A percentile compares a stretch with the other conserved stretches of the same genome.
phyloP scores from a whole-genome alignment of 2,113 vertebrate species.

The human (Homo sapiens) region DNA sequence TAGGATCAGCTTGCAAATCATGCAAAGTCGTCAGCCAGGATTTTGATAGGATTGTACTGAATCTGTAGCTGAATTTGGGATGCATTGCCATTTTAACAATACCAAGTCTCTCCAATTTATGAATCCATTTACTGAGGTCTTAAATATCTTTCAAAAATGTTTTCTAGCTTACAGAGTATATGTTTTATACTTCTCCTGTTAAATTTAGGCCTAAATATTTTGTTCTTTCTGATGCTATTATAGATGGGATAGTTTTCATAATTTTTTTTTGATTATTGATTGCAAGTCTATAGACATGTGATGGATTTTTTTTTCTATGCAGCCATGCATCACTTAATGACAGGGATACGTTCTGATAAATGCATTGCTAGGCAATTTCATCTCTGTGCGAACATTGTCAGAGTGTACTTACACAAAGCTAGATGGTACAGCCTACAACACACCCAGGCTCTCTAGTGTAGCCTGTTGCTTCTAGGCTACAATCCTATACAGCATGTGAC shows the following conservation, averaged over 20 bases:
- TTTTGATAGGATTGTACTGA: neutral
- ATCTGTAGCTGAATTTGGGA: neutral
- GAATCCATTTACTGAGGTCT: neutral
- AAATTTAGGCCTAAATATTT: neutral
- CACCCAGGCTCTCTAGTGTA: neutral
- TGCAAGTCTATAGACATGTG: neutral
- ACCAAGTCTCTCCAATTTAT: neutral
- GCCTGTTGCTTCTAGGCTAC: neutral
- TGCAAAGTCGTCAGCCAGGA: neutral
- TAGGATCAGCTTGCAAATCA: neutral
- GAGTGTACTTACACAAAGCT: neutral
- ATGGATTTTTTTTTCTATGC: neutral
- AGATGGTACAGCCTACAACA: neutral
- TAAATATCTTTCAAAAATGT: neutral
- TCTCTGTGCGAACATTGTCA: neutral
- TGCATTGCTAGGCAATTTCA: neutral
- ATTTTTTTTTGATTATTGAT: neutral
- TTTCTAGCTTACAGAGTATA: neutral
- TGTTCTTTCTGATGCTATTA: constrained; percentile 1
- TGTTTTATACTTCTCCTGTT: neutral
- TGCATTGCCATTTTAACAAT: neutral
- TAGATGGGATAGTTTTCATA: neutral
- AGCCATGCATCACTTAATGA: neutral
- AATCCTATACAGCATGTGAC: neutral
- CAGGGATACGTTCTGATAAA: neutral